Evolutionary conservation across 2,113 vertebrate genomes (phyloP).

Genomic region (Nycticebus coucang): DNA sequence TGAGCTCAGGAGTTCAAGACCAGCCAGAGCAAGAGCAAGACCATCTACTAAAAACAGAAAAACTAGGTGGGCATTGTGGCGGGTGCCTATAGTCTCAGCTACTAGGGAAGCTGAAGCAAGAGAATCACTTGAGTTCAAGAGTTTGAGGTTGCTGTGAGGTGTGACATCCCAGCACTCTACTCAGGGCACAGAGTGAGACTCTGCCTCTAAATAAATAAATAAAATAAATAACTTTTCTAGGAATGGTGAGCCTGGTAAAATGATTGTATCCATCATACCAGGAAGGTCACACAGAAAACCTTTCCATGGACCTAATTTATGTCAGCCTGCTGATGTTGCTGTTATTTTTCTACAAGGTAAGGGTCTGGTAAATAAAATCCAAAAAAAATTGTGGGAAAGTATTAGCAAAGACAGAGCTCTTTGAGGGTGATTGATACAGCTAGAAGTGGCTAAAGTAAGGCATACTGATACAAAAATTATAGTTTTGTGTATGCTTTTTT

Average conservation of each 20-base stretch:
- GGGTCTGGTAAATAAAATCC: slow-evolving; percentile 31
- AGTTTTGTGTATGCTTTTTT: neutral
- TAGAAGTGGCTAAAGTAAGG: neutral
- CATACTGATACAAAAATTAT: slow-evolving; percentile 23
- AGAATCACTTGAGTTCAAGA: too few species aligned
- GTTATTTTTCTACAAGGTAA: slow-evolving; percentile 5
- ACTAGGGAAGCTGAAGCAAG: too few species aligned
- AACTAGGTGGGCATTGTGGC: too few species aligned
- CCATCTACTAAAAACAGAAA: too few species aligned
- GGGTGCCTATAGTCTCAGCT: too few species aligned
- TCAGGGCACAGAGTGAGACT: too few species aligned
- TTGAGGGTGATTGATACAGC: neutral
- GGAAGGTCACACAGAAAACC: neutral
- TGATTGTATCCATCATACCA: neutral
- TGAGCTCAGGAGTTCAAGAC: too few species aligned
- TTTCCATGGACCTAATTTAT: slow-evolving; percentile 5
- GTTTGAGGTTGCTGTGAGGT: too few species aligned
- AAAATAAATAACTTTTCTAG: too few species aligned
- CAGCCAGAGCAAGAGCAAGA: too few species aligned
- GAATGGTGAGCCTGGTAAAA: neutral
- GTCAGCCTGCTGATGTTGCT: neutral
- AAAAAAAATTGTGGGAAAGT: neutral
- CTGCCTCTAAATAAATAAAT: too few species aligned
- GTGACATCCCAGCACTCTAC: too few species aligned
- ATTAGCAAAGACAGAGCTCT: neutral